Evolutionary conservation across 2,113 vertebrate genomes (phyloP).

Genomic region (Lophochroa leadbeateri): DNA sequence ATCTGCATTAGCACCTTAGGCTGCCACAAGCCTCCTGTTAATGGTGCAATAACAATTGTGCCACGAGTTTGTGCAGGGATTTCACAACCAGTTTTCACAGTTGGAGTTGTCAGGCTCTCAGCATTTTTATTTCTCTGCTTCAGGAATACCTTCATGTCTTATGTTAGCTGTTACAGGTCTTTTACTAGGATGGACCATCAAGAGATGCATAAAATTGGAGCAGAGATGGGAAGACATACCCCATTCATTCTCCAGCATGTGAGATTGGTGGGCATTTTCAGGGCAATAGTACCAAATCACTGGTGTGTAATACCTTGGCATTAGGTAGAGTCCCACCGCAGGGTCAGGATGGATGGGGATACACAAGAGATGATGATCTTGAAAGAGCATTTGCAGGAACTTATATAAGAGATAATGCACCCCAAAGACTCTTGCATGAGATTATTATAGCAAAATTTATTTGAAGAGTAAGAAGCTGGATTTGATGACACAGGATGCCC

Average conservation of each 20-base stretch:
- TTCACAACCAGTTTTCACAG: neutral
- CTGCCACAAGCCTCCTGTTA: neutral
- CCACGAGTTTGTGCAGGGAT: neutral
- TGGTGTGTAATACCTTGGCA: neutral
- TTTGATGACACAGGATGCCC: conserved; percentile 45
- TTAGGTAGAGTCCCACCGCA: neutral
- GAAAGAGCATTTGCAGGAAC: neutral
- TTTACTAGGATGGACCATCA: neutral
- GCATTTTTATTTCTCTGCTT: neutral
- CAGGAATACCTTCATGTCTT: neutral
- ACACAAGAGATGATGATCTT: neutral
- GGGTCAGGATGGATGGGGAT: neutral
- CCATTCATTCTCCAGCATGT: neutral
- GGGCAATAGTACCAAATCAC: neutral
- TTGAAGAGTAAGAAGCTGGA: conserved; percentile 39
- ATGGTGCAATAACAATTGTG: accelerated
- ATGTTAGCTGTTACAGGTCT: neutral
- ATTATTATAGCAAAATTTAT: conserved; percentile 27
- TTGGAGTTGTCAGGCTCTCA: neutral
- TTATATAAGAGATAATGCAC: neutral
- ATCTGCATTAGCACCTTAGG: neutral
- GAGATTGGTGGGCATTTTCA: neutral
- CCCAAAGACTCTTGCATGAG: neutral
- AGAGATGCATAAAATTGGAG: neutral
- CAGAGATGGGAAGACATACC: neutral